Evolutionary conservation across 2,888 invertebrate genomes (phyloP), one percentile per base, ranked within the genome.

Genomic region (Drosophila pegasa): DNA sequence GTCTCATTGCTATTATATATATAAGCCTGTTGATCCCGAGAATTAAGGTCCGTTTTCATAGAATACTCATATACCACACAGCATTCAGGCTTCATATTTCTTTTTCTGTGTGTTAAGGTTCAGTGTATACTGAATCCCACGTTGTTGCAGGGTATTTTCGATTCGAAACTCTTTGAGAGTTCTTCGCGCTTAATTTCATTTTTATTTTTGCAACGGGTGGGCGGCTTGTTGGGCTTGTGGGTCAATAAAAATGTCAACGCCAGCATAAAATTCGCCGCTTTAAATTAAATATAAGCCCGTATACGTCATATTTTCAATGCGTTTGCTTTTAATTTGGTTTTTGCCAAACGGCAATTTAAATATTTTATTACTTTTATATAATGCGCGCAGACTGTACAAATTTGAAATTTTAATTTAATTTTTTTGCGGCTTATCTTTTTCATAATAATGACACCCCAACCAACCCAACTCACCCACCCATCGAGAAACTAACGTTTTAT

Each of bases 221-320:
- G 18, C 20, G 10, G 47, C 1, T 18, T 0, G 27, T 29, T 14
- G 20, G 48, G 66, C 54, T 68, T 63, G 56, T 77, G 69, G 75
- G 54, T 75, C 79, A 84, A 84, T 84, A 84, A 87, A 84, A 87
- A 77, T 64, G 83, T 81, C 83, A 87, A 71, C 79, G 56, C 25
- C 81, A 81, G 87, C 85, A 58, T 51, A 71, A 80, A 76, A 67
- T 78, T 69, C 57, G 38, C 41, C 61, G 45, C 45, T 64, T 75
- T 82, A 61, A 82, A 78, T 82, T 69, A 86, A 57, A 78, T 59
- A 86, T 69, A 69, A 75, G 55, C 54, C 50, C 37, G 55, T 50
- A 72, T 75, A 56, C 18, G 27, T 48, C 54, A 58, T 73, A 69
- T 60, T 35, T 41, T 41, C 43, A 60, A 64, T 74, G 61, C 52